Evolutionary conservation across 2,113 vertebrate species (phyloP).

Genomic region (Poecile atricapillus): DNA sequence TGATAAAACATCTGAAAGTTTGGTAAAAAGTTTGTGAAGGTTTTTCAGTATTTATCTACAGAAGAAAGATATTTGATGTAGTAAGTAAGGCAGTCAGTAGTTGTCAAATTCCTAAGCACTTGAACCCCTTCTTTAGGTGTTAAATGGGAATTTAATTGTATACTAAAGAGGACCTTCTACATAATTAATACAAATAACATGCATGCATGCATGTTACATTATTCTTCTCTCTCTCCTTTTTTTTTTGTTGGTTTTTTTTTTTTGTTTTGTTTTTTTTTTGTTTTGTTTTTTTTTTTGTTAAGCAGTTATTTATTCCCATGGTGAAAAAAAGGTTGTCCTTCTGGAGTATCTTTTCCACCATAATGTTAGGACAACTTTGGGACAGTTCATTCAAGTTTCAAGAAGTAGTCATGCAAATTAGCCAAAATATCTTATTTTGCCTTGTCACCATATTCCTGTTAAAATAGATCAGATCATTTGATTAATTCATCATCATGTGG

Average conservation of each 20-base stretch:
- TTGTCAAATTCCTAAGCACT: not conserved
- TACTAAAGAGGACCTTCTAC: not conserved
- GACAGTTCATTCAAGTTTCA: constrained; percentile 66
- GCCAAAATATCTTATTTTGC: constrained; percentile 65
- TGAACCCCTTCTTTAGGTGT: not conserved
- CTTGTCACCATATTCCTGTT: constrained; percentile 53
- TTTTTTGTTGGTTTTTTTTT: not conserved
- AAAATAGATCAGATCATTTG: constrained; percentile 53
- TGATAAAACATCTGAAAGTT: not conserved
- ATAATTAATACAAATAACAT: constrained; percentile 58
- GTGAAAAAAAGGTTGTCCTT: not conserved
- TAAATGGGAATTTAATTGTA: not conserved
- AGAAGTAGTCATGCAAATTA: constrained; percentile 45
- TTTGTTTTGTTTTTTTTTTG: not conserved
- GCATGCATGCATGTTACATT: not conserved
- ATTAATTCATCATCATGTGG: constrained; percentile 68
- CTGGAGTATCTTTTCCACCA: constrained; percentile 18
- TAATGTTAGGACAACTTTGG: constrained; percentile 53
- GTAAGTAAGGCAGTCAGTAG: not conserved
- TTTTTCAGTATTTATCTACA: not conserved
- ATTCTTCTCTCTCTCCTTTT: not conserved
- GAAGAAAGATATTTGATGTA: not conserved
- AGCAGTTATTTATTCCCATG: constrained; percentile 32
- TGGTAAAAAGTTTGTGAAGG: not conserved
- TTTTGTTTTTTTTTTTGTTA: not conserved